phyloP scores from a whole-genome alignment of 2,113 vertebrate genomes.

The Cebus imitator region DNA sequence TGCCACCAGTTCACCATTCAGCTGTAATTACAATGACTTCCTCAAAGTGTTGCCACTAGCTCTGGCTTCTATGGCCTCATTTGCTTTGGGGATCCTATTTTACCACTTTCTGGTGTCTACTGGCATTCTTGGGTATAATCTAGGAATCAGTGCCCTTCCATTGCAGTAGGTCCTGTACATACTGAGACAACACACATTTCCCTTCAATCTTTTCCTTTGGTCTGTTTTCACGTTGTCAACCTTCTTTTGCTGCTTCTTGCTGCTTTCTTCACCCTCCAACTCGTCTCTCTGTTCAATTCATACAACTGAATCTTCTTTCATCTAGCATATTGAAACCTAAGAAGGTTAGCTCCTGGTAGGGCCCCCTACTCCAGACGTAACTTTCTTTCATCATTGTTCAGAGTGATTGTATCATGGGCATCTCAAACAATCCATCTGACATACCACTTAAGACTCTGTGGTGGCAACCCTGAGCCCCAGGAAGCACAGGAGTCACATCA shows the following conservation, averaged over 20 bases:
- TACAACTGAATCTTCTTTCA: background rate
- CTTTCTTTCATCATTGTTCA: background rate
- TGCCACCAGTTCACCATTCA: background rate
- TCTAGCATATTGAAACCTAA: background rate
- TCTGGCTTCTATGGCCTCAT: background rate
- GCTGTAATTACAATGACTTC: background rate
- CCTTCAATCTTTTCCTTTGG: background rate
- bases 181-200: background rate
- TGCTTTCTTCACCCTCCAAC: background rate
- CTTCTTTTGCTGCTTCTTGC: background rate
- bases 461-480: background rate
- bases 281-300: background rate
- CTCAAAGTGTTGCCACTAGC: background rate
- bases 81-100: background rate
- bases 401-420: background rate
- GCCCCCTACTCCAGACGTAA: background rate
- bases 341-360: background rate
- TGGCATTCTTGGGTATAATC: background rate
- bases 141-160: background rate
- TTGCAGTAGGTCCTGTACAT: background rate
- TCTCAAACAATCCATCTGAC: background rate
- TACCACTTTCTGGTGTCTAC: background rate
- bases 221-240: background rate
- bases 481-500: background rate
- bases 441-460: background rate